Base-by-base conservation (phyloP, 2,797 vertebrate species). In the Macrochelys suwanniensis region DNA sequence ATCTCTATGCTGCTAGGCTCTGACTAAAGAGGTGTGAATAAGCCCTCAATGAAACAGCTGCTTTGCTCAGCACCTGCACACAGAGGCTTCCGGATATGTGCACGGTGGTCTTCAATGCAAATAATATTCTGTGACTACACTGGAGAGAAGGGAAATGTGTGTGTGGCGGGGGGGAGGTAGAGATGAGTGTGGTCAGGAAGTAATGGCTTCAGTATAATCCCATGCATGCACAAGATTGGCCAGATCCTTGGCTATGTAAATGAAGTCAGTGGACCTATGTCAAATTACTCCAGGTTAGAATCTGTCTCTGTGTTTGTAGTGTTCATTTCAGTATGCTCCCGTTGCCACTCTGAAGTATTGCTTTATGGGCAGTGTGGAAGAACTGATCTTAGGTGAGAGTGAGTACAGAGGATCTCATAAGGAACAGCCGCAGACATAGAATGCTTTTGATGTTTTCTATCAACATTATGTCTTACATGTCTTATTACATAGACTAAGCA, bases 91-190 rank as follows among this genome's bases (percentile, higher is more conserved):
- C 42, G 10, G 37, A 42, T 42, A 89, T 71, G 16, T n/a, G 4
- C 85, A 56, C 80, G 47, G 17, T 88, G 12, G 5, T 61, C 83
- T 8, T 91, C 45, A 59, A 11, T 87, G 89, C 26, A 33, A 86
- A 31, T 57, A 89, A 23, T 82, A 53, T 80, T 94, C 37, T 90
- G 1, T 16, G 8, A 0, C n/a, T 68, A 85, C 31, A 57, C 42
- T 25, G 2, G 0, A 6, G 8, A 7, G 2, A 47, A 13, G 0
- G 1, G 28, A 65, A 80, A 56, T 17, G 28, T 49, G 84, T 49
- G 1, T 45, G 7, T 4, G 85, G 80, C 78, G 56, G n/a, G 50
- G 17, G 2, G 5, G 33, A n/a, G 61, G 16, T n/a, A 65, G 33
- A 10, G 13, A 65, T n/a, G 61, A 33, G 33, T 5, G 16, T 65